A percentile compares a stretch with the other conserved stretches of the same genome.
phyloP scores from a whole-genome alignment of 2,888 invertebrate species.

The Stenotaenia linearis region DNA sequence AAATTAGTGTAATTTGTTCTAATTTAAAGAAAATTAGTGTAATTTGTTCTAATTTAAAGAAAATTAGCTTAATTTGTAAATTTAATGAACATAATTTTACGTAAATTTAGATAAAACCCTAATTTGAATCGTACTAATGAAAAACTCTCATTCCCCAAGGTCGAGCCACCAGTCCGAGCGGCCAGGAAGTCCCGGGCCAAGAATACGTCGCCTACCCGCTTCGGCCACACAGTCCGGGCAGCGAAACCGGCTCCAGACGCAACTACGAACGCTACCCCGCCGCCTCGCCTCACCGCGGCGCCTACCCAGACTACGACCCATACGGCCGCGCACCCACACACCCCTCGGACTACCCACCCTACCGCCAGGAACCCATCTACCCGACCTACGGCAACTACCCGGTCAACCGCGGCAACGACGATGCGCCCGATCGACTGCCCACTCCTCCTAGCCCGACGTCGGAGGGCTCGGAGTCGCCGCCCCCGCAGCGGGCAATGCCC shows the following conservation, averaged over 20 bases:
- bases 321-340: slow-evolving; percentile 24
- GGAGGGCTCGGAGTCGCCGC: slow-evolving; percentile 39
- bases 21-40: too few species aligned
- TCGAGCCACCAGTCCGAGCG: slow-evolving; percentile 40
- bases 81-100: too few species aligned
- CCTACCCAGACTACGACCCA: slow-evolving; percentile 35
- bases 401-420: slow-evolving; percentile 16
- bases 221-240: slow-evolving; percentile 41
- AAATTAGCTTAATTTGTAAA: too few species aligned
- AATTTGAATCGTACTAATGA: too few species aligned
- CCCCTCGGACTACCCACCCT: not conserved
- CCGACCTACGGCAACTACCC: slow-evolving; percentile 31
- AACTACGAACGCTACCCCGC: slow-evolving; percentile 35
- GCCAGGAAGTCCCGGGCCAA: slow-evolving; percentile 39
- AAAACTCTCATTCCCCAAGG: not conserved
- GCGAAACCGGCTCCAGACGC: slow-evolving; percentile 41
- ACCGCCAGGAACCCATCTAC: slow-evolving; percentile 29
- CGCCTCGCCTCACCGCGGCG: slow-evolving; percentile 34
- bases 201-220: slow-evolving; percentile 42
- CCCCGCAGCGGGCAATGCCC: slow-evolving; percentile 40
- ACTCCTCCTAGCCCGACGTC: slow-evolving; percentile 38
- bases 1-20: too few species aligned
- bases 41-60: too few species aligned
- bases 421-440: slow-evolving; percentile 36
- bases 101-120: too few species aligned